A percentile compares a stretch with the other conserved stretches of the same genome.
Evolutionary conservation across 1,140 invertebrate species (phyloP).

Genomic region (Pissodes strobi): DNA sequence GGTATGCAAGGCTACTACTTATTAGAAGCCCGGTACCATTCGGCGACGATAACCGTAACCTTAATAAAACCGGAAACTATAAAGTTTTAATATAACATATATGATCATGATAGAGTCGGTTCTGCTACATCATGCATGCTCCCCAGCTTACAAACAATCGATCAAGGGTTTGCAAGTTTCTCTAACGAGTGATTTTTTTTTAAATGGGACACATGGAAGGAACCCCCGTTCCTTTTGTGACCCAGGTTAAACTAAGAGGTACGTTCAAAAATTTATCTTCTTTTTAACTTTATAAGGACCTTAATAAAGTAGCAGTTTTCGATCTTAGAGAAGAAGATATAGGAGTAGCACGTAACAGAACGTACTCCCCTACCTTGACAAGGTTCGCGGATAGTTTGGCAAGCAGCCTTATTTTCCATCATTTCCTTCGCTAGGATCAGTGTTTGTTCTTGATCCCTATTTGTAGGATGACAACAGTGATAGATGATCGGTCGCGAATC

Average conservation of each 20-base stretch:
- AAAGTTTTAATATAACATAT: too few relatives aligned
- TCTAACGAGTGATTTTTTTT: not conserved
- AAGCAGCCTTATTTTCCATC: not conserved
- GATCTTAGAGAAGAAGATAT: not conserved
- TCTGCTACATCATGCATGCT: too few relatives aligned
- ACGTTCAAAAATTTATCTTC: not conserved
- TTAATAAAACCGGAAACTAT: too few relatives aligned
- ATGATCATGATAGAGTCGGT: too few relatives aligned
- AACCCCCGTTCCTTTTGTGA: slow-evolving; percentile 7
- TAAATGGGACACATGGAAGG: not conserved
- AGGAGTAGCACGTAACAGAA: not conserved
- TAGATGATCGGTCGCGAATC: not conserved
- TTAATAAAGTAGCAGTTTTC: slow-evolving; percentile 3
- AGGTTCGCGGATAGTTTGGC: not conserved
- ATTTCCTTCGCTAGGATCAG: not conserved
- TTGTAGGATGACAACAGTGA: not conserved
- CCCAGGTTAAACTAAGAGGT: not conserved
- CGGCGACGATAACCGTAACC: too few relatives aligned
- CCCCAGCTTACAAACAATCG: too few relatives aligned
- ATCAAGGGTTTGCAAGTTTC: too few relatives aligned
- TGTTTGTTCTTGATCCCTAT: not conserved
- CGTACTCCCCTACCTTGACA: not conserved
- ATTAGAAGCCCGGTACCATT: too few relatives aligned
- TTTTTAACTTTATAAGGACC: slow-evolving; percentile 10
- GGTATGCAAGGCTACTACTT: too few relatives aligned